Conservation (phyloP, 2,888 invertebrate genomes). For the Resseliella maxima region DNA sequence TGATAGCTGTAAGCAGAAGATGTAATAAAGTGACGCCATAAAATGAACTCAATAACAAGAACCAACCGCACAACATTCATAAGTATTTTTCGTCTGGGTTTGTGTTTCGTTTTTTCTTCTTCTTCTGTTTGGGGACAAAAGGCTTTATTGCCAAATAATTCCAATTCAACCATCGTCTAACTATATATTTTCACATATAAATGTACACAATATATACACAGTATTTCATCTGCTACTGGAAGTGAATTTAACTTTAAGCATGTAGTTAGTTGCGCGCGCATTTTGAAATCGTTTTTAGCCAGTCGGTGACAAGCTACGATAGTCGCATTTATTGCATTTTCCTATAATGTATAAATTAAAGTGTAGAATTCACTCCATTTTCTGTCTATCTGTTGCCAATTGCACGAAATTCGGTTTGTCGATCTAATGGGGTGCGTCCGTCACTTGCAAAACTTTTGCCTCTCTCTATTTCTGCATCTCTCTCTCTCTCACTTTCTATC, state of each 20-base stretch:
- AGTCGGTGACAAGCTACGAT: not conserved
- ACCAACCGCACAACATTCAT: not conserved
- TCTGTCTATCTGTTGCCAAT: slow-evolving; percentile 13
- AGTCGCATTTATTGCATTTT: slow-evolving; percentile 22
- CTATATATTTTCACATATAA: not conserved
- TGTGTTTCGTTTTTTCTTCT: too few species aligned
- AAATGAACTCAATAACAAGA: not conserved
- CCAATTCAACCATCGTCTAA: not conserved
- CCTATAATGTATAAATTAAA: slow-evolving; percentile 8
- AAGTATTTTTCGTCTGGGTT: not conserved
- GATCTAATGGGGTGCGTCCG: slow-evolving; percentile 10
- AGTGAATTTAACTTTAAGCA: too few species aligned
- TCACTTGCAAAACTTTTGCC: not conserved
- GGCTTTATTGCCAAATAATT: slow-evolving; percentile 6
- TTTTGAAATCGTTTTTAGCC: not conserved
- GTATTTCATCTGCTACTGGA: not conserved
- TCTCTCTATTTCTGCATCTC: too few species aligned
- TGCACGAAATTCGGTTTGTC: not conserved
- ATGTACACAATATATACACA: not conserved
- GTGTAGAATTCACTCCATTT: not conserved
- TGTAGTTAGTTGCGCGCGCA: not conserved
- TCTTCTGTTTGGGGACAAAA: too few species aligned
- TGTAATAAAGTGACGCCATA: slow-evolving; percentile 38
- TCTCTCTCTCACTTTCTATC: not conserved
- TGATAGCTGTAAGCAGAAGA: not conserved